Evolutionary conservation across 1,140 invertebrate genomes (phyloP), one percentile per base, ranked within the genome.

Genomic region (Aleiodes sp.): DNA sequence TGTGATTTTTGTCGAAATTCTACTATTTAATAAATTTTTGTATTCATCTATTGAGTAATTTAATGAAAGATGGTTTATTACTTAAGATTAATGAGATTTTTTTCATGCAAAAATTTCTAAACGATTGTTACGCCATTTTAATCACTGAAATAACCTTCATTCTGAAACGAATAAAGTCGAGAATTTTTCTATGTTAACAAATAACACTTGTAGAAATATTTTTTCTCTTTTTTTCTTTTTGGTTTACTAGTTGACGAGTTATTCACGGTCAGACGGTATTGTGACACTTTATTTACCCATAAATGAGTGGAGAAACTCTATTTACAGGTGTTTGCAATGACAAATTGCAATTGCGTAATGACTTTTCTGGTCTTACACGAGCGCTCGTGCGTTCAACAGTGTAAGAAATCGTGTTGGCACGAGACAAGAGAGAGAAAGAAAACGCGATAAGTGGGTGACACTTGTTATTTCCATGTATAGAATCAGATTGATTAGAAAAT

Each of bases 331-430:
- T 52, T 52, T 8, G 63, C 63, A 65, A 65, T 65, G 39, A 43
- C 41, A 65, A 65, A 46, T 65, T 65, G 41, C 43, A 26, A 65
- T 65, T 65, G 39, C 63, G 12, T 35, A 52, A 52, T 52, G 46
- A 24, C 46, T 52, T 24, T 52, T 21, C 46, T 52, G 46, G 21
- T 62, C n/a, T 39, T 9, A 21, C 29, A 62, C 19, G 60, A 9
- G 29, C 60, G 63, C 63, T 52, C 63, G 46, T 52, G 46, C 46
- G 46, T 52, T 52, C 10, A n/a, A 52, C 1, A 52, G 19, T 21
- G 46, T 52, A 52, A 52, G 46, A 52, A 52, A 26, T 52, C 16
- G 16, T 52, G 16, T 24, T 52, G 46, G 21, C 46, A 52, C 46
- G 46, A 52, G 46, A 52, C 46, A 26, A 16, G 46, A 46, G 41